Evolutionary conservation across 2,888 invertebrate species (phyloP).

Genomic region (Archaeoteleia sp.): DNA sequence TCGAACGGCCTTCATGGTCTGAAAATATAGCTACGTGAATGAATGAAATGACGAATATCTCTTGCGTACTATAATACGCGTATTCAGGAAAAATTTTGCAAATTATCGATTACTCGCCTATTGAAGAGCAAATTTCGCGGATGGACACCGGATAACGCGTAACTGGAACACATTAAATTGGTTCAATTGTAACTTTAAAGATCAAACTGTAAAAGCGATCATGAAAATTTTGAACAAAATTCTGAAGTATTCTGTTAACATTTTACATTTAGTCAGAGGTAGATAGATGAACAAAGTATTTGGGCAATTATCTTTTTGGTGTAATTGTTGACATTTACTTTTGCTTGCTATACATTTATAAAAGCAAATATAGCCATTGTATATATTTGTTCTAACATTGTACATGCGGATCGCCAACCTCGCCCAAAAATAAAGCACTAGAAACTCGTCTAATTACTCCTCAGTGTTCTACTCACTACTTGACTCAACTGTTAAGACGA

Average conservation of each 20-base stretch:
- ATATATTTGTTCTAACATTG: constrained; percentile 35
- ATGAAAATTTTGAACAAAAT: no score
- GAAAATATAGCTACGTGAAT: constrained; percentile 36
- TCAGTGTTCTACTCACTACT: constrained; percentile 33
- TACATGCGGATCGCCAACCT: constrained; percentile 9
- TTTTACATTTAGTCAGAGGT: no score
- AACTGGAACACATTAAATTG: no score
- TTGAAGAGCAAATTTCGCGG: neutral
- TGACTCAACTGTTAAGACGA: constrained; percentile 24
- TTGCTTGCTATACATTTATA: constrained; percentile 20
- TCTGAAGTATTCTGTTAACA: no score
- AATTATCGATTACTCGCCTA: neutral
- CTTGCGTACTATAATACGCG: neutral
- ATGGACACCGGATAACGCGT: no score
- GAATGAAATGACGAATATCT: constrained; percentile 15
- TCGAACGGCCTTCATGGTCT: constrained; percentile 50
- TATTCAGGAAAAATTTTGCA: constrained; percentile 1
- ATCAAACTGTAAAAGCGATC: no score
- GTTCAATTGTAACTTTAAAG: no score
- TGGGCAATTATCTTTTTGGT: no score
- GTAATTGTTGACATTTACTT: no score
- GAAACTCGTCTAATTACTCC: constrained; percentile 31
- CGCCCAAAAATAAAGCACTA: constrained; percentile 47
- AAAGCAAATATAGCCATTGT: constrained; percentile 13
- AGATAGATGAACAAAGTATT: no score